Evolutionary conservation across 2,113 vertebrate species (phyloP), one percentile per base, ranked within the genome.

Genomic region (Conger conger): DNA sequence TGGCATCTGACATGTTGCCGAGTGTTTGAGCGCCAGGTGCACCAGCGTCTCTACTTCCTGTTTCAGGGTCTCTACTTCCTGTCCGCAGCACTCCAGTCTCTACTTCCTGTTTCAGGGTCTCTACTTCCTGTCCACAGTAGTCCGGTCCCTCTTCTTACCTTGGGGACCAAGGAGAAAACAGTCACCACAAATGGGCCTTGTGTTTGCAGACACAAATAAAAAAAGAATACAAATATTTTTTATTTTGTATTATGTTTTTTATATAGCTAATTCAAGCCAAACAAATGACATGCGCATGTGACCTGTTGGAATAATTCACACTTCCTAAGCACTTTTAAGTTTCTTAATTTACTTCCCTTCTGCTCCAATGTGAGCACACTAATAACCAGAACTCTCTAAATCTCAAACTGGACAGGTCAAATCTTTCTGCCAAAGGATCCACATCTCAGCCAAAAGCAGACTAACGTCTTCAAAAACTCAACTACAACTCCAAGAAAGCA

Each of bases 1-100:
- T 89, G 4, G 91, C 83, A 53, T 93, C 94, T 0, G 94, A 90
- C 94, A 95, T 95, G 4, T 0, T 86, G 30, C 1, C 9, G 27
- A 30, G 27, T 9, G 27, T 30, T 73, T 33, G 20, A 13, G n/a
- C n/a, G 2, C 27, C 68, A 30, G 3, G n/a, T 73, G 4, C 68
- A 73, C 57, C 57, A 18, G 57, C 15, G 0, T 18, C 16, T 23
- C 57, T 18, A 18, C 57, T 60, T 53, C 57, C 57, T 60, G 16
- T 60, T 18, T 53, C 16, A 7, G 16, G 16, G 8, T 53, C 50
- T 53, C 7, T 53, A 16, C 8, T 53, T 16, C 50, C 50, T 53
- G 50, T 16, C 50, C 7, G 16, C n/a, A n/a, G n/a, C n/a, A 8
- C 5, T 8, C 68, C 68, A 9, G 9, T 30, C 27, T 33, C n/a